Evolutionary conservation across 1,140 invertebrate species (phyloP), one percentile per base, ranked within the genome.

Genomic region (Pseudomyrmex concolor): DNA sequence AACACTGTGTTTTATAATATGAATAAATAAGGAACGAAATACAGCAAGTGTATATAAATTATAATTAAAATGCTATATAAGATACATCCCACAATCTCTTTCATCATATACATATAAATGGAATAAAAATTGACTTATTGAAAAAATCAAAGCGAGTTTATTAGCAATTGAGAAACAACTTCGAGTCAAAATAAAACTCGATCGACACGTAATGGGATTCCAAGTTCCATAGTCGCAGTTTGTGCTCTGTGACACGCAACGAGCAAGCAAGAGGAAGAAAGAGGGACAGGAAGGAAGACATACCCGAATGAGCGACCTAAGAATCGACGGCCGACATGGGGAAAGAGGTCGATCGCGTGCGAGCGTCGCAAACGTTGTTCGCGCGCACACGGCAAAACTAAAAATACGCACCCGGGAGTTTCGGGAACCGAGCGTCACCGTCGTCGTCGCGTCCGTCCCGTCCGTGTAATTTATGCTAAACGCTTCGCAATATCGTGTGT

Each of bases 261-360:
- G 17, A 63, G 1, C 45, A 13, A 60, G 17, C 17, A 8, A 22
- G 9, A 48, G 10, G 54, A 3, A 45, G 4, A 73, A 50, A 13
- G 34, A 66, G 3, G 70, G 50, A 22, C 8, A 68, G 10, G 5
- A 54, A 68, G 45, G 34, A 63, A 19, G 64, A 22, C 15, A 59
- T 22, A 51, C 51, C 13, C 64, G 34, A 34, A 34, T 0, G 34
- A 34, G 34, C 34, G 34, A 5, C 2, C 17, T 34, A 64, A 34
- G 17, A 57, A 68, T 68, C 51, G 54, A 64, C 43, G 54, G 76
- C 43, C 64, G 76, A 43, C 34, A 34, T 60, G 48, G 43, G 45
- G 43, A 60, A 60, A 80, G 76, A 71, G 66, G 76, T 80, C 66
- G 76, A 71, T 80, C 66, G 76, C 76, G 76, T 80, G 76, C 66